Evolutionary conservation across 2,113 vertebrate species (phyloP), one percentile per base, ranked within the genome.

Genomic region (Embiotoca jacksoni): DNA sequence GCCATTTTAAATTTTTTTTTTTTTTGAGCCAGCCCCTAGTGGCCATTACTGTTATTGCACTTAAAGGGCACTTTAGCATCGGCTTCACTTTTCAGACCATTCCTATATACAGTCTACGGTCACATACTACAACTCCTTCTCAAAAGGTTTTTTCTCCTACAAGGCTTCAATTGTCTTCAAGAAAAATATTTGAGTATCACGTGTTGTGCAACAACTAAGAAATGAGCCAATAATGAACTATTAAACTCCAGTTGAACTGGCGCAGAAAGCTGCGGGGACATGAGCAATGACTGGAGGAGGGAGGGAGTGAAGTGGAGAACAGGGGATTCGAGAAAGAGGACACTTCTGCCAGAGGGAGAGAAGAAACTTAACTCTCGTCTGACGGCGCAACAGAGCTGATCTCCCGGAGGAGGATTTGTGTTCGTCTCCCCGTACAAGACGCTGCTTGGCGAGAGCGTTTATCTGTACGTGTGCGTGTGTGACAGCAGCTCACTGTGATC

Each of bases 211-310:
- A 49, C 36, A 30, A 53, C 41, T 53, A 56, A 41, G 61, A 23
- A 37, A 65, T 52, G 10, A 15, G 53, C 52, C 47, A 33, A 1
- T 58, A 23, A 55, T 8, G 31, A 2, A 39, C 55, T 35, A 71
- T 32, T 71, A 46, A 73, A 81, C 68, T 77, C 49, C 31, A 63
- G 14, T 2, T 81, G 74, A 75, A 77, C 68, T 41, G 9, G 56
- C 10, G 58, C 31, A 57, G n/a, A 4, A 52, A 46, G 39, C 58
- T 64, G 33, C 6, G 54, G 66, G 23, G 59, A 67, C 46, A 15
- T 39, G 35, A 73, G 55, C 36, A 58, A 16, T 36, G 52, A 31
- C 36, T 54, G 3, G 44, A 53, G 23, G 35, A 57, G 16, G 47
- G 41, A 23, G 16, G 8, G 53, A 53, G 37, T 2, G 36, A 63